A percentile compares a stretch with the other conserved stretches of the same genome.
Evolutionary conservation across 2,888 invertebrate species (phyloP).

Genomic region (Clitarchus hookeri): DNA sequence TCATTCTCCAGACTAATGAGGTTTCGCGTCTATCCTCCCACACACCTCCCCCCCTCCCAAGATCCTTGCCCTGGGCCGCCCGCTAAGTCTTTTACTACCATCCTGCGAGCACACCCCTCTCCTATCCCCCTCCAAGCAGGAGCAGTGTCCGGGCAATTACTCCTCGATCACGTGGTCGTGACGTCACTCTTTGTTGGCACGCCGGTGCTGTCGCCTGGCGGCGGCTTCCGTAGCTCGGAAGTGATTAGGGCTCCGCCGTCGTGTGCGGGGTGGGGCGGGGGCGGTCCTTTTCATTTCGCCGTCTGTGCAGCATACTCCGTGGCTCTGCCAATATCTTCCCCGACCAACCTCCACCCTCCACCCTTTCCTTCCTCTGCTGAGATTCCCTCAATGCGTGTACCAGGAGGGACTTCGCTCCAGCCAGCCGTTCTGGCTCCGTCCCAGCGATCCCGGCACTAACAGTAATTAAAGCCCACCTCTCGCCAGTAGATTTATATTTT

Average conservation of each 20-base stretch:
- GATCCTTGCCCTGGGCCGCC: neutral
- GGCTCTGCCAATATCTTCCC: neutral
- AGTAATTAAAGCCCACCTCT: slow-evolving; percentile 4
- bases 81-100: neutral
- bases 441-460: neutral
- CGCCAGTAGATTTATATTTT: neutral
- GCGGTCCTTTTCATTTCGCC: slow-evolving; percentile 1
- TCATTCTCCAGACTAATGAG: slow-evolving; percentile 8
- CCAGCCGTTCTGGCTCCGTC: neutral
- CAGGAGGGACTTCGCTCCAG: neutral
- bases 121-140: neutral
- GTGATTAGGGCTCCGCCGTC: neutral
- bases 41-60: neutral
- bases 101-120: neutral
- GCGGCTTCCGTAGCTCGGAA: neutral
- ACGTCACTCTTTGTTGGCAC: neutral
- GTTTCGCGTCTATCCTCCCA: neutral
- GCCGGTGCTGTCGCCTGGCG: neutral
- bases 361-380: neutral
- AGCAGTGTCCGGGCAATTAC: neutral
- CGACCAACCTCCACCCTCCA: too few species aligned
- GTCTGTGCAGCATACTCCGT: neutral
- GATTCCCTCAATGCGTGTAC: neutral
- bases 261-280: neutral
- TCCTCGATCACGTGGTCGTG: slow-evolving; percentile 1